These are phyloP conservation scores for Venustoraphidia nigricollis DNA, from an alignment of 2,888 invertebrate species.

Conservation along the genomic window DNA sequence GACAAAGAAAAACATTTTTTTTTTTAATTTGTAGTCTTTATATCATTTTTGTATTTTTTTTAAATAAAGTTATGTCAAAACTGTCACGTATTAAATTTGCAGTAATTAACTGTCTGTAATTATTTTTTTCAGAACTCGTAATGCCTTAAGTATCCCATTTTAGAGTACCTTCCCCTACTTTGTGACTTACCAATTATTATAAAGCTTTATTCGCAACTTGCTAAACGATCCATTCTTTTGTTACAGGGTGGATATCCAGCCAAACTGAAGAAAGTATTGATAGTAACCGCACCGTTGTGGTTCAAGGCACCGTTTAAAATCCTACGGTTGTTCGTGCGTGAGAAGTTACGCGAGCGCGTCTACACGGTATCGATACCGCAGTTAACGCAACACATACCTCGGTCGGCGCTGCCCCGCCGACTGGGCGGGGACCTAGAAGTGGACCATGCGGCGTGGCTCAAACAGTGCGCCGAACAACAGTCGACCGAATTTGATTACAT, in stretches of 20 bases:
- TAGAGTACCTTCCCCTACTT: no score
- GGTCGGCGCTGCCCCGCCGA: slow-evolving; percentile 72
- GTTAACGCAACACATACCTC: slow-evolving; percentile 76
- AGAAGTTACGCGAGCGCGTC: slow-evolving; percentile 89
- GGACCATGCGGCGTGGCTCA: slow-evolving; percentile 83
- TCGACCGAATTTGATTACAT: no score
- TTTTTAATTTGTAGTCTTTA: no score
- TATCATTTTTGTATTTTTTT: no score
- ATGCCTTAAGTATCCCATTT: no score
- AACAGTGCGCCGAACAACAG: slow-evolving; percentile 22
- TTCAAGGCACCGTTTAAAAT: slow-evolving; percentile 97
- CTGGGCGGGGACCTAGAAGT: slow-evolving; percentile 77
- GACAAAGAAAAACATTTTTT: no score
- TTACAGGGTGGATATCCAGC: slow-evolving; percentile 93
- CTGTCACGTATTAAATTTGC: no score
- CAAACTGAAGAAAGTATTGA: slow-evolving; percentile 88
- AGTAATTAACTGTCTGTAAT: no score
- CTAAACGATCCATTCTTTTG: slow-evolving; percentile 6
- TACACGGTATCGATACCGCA: slow-evolving; percentile 88
- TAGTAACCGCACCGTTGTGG: slow-evolving; percentile 95
- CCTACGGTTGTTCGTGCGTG: slow-evolving; percentile 82
- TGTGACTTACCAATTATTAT: no score
- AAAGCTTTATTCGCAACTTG: no score
- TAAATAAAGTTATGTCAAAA: no score
- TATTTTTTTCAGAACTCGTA: no score